phyloP scores from a whole-genome alignment of 2,113 vertebrate genomes.

The Deroptyus accipitrinus region DNA sequence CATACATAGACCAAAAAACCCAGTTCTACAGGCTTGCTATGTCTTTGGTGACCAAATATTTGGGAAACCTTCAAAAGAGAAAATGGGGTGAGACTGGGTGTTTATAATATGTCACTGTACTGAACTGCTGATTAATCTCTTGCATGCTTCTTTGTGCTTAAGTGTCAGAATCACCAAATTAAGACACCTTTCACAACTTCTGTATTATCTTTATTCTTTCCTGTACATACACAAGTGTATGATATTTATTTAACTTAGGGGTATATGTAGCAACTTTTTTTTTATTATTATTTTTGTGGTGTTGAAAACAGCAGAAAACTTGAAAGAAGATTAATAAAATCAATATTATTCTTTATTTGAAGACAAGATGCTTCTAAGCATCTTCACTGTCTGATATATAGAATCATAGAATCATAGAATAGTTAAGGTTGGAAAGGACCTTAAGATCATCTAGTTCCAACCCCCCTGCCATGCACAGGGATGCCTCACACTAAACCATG shows the following conservation, averaged over 20 bases:
- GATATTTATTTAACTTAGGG: not conserved
- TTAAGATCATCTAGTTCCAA: too few relatives aligned
- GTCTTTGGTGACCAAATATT: not conserved
- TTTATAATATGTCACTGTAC: not conserved
- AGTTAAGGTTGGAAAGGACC: too few relatives aligned
- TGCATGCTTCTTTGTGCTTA: not conserved
- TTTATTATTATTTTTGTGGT: too few relatives aligned
- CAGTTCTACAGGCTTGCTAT: not conserved
- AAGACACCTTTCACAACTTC: not conserved
- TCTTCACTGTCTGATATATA: not conserved
- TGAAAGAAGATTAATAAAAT: not conserved
- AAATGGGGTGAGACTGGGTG: not conserved
- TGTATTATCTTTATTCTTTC: not conserved
- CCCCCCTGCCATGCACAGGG: too few relatives aligned
- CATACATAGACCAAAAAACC: not conserved
- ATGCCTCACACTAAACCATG: too few relatives aligned
- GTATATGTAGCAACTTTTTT: fast-evolving
- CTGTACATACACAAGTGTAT: not conserved
- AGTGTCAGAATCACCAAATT: not conserved
- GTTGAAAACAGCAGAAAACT: not conserved
- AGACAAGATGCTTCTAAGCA: not conserved
- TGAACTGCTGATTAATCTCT: not conserved
- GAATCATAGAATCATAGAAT: too few relatives aligned
- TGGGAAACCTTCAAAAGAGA: not conserved
- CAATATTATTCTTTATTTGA: not conserved